Conservation (phyloP, 2,113 vertebrate genomes). For the Aegithalos caudatus region DNA sequence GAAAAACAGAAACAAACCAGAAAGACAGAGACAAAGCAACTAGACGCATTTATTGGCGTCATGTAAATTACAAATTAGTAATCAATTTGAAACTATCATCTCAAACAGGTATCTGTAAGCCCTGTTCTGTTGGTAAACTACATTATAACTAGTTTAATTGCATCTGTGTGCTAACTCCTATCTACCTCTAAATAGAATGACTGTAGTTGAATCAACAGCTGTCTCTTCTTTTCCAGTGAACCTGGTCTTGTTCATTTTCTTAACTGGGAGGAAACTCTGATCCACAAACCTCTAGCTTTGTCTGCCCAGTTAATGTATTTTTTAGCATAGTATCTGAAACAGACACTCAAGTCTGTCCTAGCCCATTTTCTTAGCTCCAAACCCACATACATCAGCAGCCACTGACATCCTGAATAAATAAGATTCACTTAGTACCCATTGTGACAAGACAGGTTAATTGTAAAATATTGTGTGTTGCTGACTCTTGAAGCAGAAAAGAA, state of each 20-base stretch:
- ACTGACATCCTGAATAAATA: not conserved
- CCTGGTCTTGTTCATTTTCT: not conserved
- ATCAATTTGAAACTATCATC: not conserved
- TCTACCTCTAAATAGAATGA: not conserved
- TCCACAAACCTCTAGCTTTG: not conserved
- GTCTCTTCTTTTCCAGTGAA: not conserved
- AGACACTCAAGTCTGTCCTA: not conserved
- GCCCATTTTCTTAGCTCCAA: not conserved
- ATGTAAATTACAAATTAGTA: not conserved
- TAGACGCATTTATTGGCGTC: not conserved
- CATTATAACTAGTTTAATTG: not conserved
- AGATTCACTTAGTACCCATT: not conserved
- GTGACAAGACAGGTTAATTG: slow-evolving; percentile 8
- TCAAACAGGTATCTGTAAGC: not conserved
- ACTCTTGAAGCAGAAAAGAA: slow-evolving; percentile 20
- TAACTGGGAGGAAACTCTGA: not conserved
- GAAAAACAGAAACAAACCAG: not conserved
- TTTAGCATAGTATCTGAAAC: not conserved
- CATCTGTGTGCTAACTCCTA: not conserved
- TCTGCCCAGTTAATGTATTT: not conserved
- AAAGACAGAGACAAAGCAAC: not conserved
- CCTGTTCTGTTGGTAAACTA: not conserved
- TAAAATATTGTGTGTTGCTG: not conserved
- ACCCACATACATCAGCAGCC: not conserved
- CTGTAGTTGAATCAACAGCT: not conserved